phyloP scores from a whole-genome alignment of 2,797 vertebrate genomes.

The Pangasius krempfi region DNA sequence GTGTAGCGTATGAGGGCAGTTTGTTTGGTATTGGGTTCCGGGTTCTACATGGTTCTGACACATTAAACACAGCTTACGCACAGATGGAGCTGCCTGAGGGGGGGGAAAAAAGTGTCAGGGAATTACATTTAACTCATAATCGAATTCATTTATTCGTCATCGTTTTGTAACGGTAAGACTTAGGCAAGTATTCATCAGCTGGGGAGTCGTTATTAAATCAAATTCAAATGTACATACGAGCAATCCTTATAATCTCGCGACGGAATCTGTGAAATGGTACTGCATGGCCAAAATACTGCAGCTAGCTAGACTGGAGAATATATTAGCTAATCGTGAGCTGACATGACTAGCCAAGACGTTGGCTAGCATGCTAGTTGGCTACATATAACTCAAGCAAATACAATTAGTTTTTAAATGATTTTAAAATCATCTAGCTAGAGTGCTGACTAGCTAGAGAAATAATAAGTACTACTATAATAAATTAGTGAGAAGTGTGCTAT shows the following conservation, averaged over 20 bases:
- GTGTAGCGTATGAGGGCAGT: slow-evolving; percentile 86
- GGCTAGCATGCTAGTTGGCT: no score
- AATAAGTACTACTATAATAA: no score
- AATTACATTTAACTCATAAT: not conserved
- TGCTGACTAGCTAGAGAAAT: no score
- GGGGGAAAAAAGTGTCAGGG: not conserved
- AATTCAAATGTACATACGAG: not conserved
- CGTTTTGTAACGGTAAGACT: not conserved
- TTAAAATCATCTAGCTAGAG: no score
- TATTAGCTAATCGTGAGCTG: no score
- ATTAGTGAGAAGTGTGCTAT: not conserved
- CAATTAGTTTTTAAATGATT: no score
- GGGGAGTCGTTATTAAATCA: no score
- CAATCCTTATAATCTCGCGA: not conserved
- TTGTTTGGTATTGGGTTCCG: slow-evolving; percentile 81
- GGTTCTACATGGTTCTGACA: slow-evolving; percentile 88
- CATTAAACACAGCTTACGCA: slow-evolving; percentile 87
- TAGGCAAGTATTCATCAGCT: no score
- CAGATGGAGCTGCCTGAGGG: not conserved
- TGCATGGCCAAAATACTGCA: not conserved
- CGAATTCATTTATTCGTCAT: not conserved
- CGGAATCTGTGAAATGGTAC: not conserved
- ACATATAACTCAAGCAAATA: no score
- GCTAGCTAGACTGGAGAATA: not conserved
- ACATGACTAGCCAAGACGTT: no score